Evolutionary conservation across 2,888 invertebrate genomes (phyloP), one percentile per base, ranked within the genome.

Genomic region (Melanargia galathea): DNA sequence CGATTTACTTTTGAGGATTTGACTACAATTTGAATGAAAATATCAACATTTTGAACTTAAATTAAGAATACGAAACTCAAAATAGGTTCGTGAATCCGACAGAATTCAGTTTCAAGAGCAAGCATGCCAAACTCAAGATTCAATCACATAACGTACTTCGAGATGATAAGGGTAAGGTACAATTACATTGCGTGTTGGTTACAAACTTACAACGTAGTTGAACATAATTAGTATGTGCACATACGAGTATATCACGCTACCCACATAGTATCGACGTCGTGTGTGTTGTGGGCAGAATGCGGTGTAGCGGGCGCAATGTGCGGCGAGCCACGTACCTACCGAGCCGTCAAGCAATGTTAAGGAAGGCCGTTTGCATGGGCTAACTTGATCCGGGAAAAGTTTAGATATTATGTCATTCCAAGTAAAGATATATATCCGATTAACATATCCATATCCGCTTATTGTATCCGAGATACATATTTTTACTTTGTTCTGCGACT

Each of bases 301-400:
- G 72, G 70, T 66, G 71, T 63, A 56, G 70, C 74, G 70, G 72
- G 70, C 73, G 75, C 69, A 71, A 79, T 77, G 78, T 75, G 77
- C 74, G 76, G 74, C 70, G 63, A 70, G 70, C 75, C 75, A 70
- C 75, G 74, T 71, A 71, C 68, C 70, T 71, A 71, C 68, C 70
- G 66, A 38, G 62, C 59, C 52, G 52, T 66, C 65, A 58, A 62
- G n/a, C n/a, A n/a, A n/a, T n/a, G n/a, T n/a, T n/a, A n/a, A n/a
- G n/a, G n/a, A n/a, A n/a, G n/a, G n/a, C n/a, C n/a, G n/a, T n/a
- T n/a, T n/a, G n/a, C n/a, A n/a, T n/a, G n/a, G n/a, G n/a, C n/a
- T n/a, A n/a, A n/a, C n/a, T n/a, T n/a, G n/a, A n/a, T n/a, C n/a
- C n/a, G n/a, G n/a, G n/a, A n/a, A n/a, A n/a, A n/a, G n/a, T n/a